Evolutionary conservation across 2,888 invertebrate genomes (phyloP).

Genomic region (Celastrina argiolus): DNA sequence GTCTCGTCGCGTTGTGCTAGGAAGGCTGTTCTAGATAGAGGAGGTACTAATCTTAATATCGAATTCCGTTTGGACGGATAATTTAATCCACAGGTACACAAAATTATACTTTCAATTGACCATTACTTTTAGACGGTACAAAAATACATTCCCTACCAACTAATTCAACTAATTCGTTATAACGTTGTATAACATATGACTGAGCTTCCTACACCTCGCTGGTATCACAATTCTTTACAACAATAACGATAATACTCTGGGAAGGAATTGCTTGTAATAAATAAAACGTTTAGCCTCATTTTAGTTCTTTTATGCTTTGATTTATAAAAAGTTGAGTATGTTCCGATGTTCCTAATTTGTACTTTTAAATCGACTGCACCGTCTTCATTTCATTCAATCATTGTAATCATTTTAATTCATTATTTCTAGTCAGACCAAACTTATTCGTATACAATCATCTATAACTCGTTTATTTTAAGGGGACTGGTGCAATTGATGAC

Average conservation of each 20-base stretch:
- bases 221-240: slow-evolving; percentile 64
- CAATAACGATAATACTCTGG: slow-evolving; percentile 40
- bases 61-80: slow-evolving; percentile 70
- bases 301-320: background rate
- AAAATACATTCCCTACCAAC: slow-evolving; percentile 69
- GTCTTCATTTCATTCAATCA: no score
- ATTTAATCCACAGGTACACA: slow-evolving; percentile 60
- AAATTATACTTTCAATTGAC: slow-evolving; percentile 63
- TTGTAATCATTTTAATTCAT: no score
- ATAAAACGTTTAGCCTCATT: slow-evolving; percentile 37
- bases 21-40: slow-evolving; percentile 26
- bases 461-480: no score
- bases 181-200: slow-evolving; percentile 23
- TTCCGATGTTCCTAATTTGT: no score
- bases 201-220: slow-evolving; percentile 48
- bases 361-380: no score
- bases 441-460: no score
- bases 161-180: slow-evolving; percentile 58
- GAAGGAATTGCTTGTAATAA: slow-evolving; percentile 42
- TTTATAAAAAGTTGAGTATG: background rate
- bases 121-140: slow-evolving; percentile 55
- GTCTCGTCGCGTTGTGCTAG: background rate
- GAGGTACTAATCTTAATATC: slow-evolving; percentile 53
- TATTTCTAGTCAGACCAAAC: no score
- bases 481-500: no score